phyloP scores from a whole-genome alignment of 2,888 invertebrate genomes.

The Ophonus ardosiacus region DNA sequence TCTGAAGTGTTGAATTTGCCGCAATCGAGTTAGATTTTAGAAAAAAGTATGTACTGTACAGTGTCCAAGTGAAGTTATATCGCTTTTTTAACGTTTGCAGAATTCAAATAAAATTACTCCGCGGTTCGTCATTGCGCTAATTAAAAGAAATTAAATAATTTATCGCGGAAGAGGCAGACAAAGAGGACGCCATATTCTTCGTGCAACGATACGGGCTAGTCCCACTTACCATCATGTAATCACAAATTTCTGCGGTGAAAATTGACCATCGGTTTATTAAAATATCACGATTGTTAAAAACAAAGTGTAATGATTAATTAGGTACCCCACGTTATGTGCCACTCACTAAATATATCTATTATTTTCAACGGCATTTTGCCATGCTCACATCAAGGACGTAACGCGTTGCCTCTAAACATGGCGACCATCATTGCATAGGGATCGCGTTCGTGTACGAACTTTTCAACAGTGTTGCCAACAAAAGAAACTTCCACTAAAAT shows the following conservation, averaged over 20 bases:
- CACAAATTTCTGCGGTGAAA: conserved; percentile 80
- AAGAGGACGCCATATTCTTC: conserved; percentile 76
- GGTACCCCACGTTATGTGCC: conserved; percentile 78
- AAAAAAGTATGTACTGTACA: conserved; percentile 35
- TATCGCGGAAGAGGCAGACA: conserved; percentile 68
- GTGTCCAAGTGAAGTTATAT: conserved; percentile 44
- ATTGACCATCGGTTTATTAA: conserved; percentile 78
- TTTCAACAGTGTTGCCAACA: conserved; percentile 42
- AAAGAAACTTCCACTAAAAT: neutral
- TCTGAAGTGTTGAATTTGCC: conserved; percentile 53
- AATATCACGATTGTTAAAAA: conserved; percentile 75
- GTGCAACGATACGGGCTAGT: conserved; percentile 74
- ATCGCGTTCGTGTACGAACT: conserved; percentile 66
- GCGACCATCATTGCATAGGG: conserved; percentile 72
- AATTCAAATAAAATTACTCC: conserved; percentile 25
- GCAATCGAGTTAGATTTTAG: conserved; percentile 33
- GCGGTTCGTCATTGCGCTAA: conserved; percentile 22
- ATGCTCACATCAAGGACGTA: conserved; percentile 75
- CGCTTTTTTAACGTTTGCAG: conserved; percentile 13
- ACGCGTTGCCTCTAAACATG: conserved; percentile 77
- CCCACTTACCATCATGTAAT: conserved; percentile 83
- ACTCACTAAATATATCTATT: conserved; percentile 76
- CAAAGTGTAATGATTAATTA: conserved; percentile 76
- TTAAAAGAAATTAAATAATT: conserved; percentile 60
- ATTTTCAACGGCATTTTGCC: conserved; percentile 77